Evolutionary conservation across 2,113 vertebrate genomes (phyloP), one percentile per base, ranked within the genome.

Genomic region (Bufo bufo): DNA sequence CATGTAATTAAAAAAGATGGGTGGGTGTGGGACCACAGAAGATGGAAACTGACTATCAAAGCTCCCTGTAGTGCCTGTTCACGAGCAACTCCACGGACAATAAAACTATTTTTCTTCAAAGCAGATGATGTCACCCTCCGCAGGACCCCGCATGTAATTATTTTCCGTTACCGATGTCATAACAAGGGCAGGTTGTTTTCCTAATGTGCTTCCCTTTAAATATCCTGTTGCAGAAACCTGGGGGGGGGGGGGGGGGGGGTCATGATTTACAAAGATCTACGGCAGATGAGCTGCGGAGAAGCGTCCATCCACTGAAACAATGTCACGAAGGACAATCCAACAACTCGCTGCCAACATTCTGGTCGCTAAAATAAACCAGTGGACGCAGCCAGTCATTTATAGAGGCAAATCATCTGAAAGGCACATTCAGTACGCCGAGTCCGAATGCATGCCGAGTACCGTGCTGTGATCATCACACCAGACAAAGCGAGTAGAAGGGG

Each of bases 91-190:
- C 49, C 13, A 54, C 47, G 23, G 47, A 71, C 49, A 45, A 84
- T 71, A 56, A 71, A 72, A 56, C n/a, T 72, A 84, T 84, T 84
- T 58, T 12, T 58, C 65, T 58, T 84, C 65, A 84, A 84, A 74
- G 69, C 69, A 45, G 50, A 85, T 85, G 66, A 56, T 2, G 83
- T 85, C 54, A 85, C 50, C 56, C 72, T 75, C 69, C 69, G 45
- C 69, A 85, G 69, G 83, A 75, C 83, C 6, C 83, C 54, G 11
- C 83, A 43, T 85, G 69, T 85, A 74, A 74, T 33, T 12, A 11
- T 19, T 49, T 74, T 47, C 83, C 66, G 63, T 45, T 85, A 59
- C 65, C 43, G 13, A 23, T 49, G 23, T 75, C 69, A 75, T 45
- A 74, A 52, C 82, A 71, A 66, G 82, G 63, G 19, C 65, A 84